phyloP scores from a whole-genome alignment of 1,140 invertebrate genomes.

The Brachionus rubens region DNA sequence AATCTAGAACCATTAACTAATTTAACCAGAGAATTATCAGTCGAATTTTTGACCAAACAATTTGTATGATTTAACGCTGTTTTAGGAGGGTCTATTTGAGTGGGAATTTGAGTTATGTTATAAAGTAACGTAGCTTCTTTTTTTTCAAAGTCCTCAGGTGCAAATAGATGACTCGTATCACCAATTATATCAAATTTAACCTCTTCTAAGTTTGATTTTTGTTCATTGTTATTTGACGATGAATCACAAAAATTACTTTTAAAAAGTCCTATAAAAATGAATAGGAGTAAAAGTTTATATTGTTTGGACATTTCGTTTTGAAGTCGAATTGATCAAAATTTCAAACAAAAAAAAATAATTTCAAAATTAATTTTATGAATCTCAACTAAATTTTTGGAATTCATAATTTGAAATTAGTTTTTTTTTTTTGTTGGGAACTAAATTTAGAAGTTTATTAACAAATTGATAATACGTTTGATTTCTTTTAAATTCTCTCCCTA shows the following conservation, averaged over 20 bases:
- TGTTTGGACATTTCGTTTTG: too few relatives aligned
- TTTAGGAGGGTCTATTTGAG: background rate
- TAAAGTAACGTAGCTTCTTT: background rate
- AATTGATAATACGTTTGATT: too few relatives aligned
- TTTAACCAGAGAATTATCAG: background rate
- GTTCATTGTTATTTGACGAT: background rate
- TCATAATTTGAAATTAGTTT: too few relatives aligned
- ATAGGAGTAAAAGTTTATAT: too few relatives aligned
- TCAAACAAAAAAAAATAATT: too few relatives aligned
- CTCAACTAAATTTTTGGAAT: too few relatives aligned
- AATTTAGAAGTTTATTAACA: too few relatives aligned
- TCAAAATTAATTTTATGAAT: too few relatives aligned
- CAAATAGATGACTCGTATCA: conserved; percentile 36
- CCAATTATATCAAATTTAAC: conserved; percentile 38
- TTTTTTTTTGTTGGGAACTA: too few relatives aligned
- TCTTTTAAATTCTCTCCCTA: too few relatives aligned
- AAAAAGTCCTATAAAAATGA: too few relatives aligned
- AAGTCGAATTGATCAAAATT: too few relatives aligned
- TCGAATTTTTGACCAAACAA: conserved; percentile 17
- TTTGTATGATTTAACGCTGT: background rate
- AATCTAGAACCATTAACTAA: conserved; percentile 20
- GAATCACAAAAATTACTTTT: background rate
- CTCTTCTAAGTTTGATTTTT: background rate
- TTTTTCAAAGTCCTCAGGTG: conserved; percentile 43
- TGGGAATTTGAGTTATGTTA: background rate